These are phyloP conservation scores for Patella ulyssiponensis DNA, from an alignment of 2,888 invertebrate species.

Conservation along the genomic window DNA sequence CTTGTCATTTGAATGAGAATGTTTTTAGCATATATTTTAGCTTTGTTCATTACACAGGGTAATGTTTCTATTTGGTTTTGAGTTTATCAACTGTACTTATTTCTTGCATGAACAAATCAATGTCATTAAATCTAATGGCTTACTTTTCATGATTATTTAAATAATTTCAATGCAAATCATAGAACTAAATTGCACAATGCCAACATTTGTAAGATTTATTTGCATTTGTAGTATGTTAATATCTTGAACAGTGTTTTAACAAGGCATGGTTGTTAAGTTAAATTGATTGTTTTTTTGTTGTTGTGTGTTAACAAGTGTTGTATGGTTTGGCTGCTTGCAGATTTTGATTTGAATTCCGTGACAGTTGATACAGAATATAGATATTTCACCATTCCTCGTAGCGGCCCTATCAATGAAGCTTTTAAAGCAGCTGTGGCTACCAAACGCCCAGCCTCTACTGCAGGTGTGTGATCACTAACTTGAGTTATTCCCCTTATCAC, in stretches of 20 bases:
- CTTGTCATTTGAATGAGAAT: too few species aligned
- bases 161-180: too few species aligned
- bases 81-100: too few species aligned
- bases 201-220: slow-evolving; percentile 13
- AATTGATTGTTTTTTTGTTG: slow-evolving; percentile 21
- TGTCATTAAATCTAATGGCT: too few species aligned
- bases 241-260: not conserved
- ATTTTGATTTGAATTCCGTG: slow-evolving; percentile 50
- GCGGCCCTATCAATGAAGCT: slow-evolving; percentile 52
- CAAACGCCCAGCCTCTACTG: slow-evolving; percentile 63
- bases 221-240: not conserved
- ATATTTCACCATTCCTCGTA: slow-evolving; percentile 66
- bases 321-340: slow-evolving; percentile 48
- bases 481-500: too few species aligned
- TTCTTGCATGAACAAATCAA: too few species aligned
- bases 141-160: too few species aligned
- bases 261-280: slow-evolving; percentile 12
- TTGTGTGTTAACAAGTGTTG: slow-evolving; percentile 17
- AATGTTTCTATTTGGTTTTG: too few species aligned
- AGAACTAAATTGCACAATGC: too few species aligned
- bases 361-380: slow-evolving; percentile 53
- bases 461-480: slow-evolving; percentile 49
- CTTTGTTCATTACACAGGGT: too few species aligned
- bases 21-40: too few species aligned
- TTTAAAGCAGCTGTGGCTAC: slow-evolving; percentile 55